Conservation (phyloP, 2,888 invertebrate genomes). For the Tribolium freemani region DNA sequence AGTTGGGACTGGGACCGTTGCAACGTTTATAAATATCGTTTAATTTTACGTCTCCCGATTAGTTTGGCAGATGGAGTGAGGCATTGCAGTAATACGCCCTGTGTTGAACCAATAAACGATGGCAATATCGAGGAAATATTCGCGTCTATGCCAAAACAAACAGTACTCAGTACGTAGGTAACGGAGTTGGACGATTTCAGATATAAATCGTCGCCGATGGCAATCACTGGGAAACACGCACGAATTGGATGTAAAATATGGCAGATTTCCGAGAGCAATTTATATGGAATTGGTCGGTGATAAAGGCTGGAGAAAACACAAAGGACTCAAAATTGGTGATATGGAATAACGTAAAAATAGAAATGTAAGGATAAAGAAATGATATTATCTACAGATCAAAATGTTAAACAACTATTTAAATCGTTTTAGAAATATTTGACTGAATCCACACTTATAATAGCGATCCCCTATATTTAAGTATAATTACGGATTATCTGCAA, state of each 20-base stretch:
- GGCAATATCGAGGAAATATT: conserved; percentile 14
- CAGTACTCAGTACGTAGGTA: conserved; percentile 7
- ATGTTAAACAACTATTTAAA: no score
- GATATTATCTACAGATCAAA: no score
- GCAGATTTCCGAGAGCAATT: conserved; percentile 55
- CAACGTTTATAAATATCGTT: conserved; percentile 15
- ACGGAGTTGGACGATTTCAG: conserved; percentile 28
- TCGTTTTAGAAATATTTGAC: no score
- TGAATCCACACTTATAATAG: no score
- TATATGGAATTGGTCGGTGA: conserved; percentile 55
- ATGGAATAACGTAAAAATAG: background rate
- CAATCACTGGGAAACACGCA: conserved; percentile 52
- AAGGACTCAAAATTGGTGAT: background rate
- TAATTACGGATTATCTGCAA: no score
- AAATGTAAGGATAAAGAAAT: background rate
- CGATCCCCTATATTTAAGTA: no score
- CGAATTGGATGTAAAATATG: conserved; percentile 53
- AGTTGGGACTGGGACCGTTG: background rate
- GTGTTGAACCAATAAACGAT: conserved; percentile 11
- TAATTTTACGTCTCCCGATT: conserved; percentile 21
- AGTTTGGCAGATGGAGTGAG: conserved; percentile 9
- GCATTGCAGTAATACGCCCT: conserved; percentile 2
- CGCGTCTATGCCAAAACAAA: conserved; percentile 10
- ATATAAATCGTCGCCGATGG: conserved; percentile 48
- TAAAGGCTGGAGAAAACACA: conserved; percentile 42